A percentile compares a stretch with the other conserved stretches of the same genome.
Evolutionary conservation across 2,113 vertebrate species (phyloP).

Genomic region (Tricholaema leucomelas): DNA sequence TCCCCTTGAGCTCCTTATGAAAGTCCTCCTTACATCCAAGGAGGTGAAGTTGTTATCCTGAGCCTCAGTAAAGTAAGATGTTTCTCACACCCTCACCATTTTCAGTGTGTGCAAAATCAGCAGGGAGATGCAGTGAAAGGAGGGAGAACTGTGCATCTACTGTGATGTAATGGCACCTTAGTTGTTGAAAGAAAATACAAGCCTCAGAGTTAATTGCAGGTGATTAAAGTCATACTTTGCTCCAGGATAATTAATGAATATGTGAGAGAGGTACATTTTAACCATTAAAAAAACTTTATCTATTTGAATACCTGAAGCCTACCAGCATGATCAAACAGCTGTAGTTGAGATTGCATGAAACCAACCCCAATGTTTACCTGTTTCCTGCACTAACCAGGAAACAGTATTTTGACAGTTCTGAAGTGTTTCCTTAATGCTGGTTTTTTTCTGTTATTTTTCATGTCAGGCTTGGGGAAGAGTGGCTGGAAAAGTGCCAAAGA

Average conservation of each 20-base stretch:
- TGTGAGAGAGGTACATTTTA: neutral
- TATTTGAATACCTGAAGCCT: constrained; percentile 10
- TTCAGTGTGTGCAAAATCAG: neutral
- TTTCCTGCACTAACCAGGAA: neutral
- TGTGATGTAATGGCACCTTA: neutral
- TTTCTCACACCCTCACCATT: neutral
- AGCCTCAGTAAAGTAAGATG: neutral
- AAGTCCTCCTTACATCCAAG: neutral
- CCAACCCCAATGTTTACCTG: neutral
- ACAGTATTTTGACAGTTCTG: neutral
- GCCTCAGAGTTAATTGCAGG: neutral
- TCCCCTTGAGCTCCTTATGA: neutral
- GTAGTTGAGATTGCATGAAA: neutral
- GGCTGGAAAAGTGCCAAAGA: no score
- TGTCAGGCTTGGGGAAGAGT: no score
- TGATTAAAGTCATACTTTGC: neutral
- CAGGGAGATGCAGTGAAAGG: neutral
- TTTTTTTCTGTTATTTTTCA: neutral
- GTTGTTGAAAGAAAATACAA: neutral
- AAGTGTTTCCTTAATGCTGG: neutral
- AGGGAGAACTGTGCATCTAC: neutral
- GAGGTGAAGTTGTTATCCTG: neutral
- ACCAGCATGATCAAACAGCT: neutral
- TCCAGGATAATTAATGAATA: constrained; percentile 33
- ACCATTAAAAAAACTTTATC: neutral